These are phyloP conservation scores for Sinosuthora webbiana DNA, from an alignment of 2,113 vertebrate species.

Conservation along the genomic window DNA sequence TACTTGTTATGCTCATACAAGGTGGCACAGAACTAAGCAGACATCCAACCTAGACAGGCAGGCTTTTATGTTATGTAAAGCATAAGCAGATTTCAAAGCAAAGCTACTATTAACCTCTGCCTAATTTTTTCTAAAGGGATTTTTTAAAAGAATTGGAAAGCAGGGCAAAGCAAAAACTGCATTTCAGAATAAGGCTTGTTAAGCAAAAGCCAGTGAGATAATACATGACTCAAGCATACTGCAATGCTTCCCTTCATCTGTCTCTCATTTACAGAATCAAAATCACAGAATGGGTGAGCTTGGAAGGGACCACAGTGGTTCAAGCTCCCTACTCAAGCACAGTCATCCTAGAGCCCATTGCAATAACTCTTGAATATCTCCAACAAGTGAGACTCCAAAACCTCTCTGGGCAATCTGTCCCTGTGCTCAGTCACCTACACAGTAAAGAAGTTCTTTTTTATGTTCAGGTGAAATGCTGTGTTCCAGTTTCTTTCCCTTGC, in stretches of 20 bases:
- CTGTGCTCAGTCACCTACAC: not conserved
- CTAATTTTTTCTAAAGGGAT: constrained; percentile 51
- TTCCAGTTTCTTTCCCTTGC: not conserved
- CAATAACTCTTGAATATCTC: not conserved
- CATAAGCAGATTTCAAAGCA: constrained; percentile 62
- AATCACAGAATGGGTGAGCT: not conserved
- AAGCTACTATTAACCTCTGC: constrained; percentile 56
- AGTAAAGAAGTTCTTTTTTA: not conserved
- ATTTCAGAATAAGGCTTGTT: not conserved
- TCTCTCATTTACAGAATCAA: not conserved
- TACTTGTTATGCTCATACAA: not conserved
- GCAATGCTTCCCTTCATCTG: not conserved
- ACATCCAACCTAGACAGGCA: constrained; percentile 28
- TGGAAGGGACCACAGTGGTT: not conserved
- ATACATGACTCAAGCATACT: not conserved
- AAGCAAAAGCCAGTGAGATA: not conserved
- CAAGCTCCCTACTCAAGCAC: not conserved
- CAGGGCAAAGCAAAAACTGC: not conserved
- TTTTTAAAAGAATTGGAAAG: constrained; percentile 16
- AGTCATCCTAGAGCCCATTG: not conserved
- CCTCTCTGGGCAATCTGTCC: not conserved
- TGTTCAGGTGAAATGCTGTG: not conserved
- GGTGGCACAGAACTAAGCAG: constrained; percentile 21
- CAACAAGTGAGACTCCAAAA: not conserved
- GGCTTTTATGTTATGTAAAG: constrained; percentile 52